Evolutionary conservation across 2,888 invertebrate genomes (phyloP), one percentile per base, ranked within the genome.

Genomic region (Drosophila paranaensis): DNA sequence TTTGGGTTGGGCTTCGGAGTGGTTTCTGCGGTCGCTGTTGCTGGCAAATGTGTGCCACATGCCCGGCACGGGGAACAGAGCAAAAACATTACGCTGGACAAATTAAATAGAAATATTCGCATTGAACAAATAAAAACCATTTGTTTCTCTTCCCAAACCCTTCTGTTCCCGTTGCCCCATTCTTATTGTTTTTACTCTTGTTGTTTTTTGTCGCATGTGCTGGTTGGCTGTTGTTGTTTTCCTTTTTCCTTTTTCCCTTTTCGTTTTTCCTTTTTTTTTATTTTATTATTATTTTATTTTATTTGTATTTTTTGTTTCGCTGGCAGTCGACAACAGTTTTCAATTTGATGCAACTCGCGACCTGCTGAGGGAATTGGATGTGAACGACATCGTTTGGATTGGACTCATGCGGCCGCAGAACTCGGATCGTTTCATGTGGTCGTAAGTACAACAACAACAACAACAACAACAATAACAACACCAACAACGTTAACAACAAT

Each of bases 291-390:
- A n/a, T 61, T 71, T 46, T 57, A n/a, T 61, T 71, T 25, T 20
- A 13, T 25, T 46, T 66, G 40, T 40, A 57, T 20, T 10, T 55
- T 33, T 33, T 30, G 40, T 55, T 56, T 60, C 43, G 14, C 48
- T 51, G 37, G 45, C 87, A 96, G 96, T 96, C 89, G 96, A 96
- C 90, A 95, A 95, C 68, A 95, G 95, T 72, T 95, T 95, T 45
- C 96, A 96, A 93, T 96, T 95, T 90, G 96, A 96, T 90, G 96
- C 96, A 45, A 95, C 96, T 60, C 94, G 96, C 75, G 96, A 96
- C 35, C 96, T 96, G 90, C 94, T 96, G 75, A 96, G 96, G 91
- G 96, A 96, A 91, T 92, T 96, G 93, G 96, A 96, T 91, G 96
- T 96, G 71, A 94, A 95, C 46, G 96, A 95, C 90, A 95, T 95